Conservation (phyloP, 2,888 invertebrate genomes). For the Incurvaria masculella region DNA sequence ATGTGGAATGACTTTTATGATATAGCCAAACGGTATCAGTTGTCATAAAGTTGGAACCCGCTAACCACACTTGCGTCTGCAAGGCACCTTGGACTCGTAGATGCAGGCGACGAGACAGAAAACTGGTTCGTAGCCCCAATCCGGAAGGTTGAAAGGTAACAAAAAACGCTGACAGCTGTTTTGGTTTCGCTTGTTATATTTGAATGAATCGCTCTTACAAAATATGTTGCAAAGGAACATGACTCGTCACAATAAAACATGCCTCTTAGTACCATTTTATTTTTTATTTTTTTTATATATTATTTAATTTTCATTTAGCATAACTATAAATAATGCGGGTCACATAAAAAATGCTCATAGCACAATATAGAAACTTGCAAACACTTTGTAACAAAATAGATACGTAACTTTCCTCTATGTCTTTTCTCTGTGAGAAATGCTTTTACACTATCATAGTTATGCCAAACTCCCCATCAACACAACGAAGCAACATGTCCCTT, state of each 20-base stretch:
- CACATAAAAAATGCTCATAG: conserved; percentile 55
- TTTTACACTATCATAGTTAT: conserved; percentile 51
- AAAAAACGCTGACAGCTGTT: conserved; percentile 33
- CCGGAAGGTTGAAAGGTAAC: neutral
- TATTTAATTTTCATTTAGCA: conserved; percentile 55
- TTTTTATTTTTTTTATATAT: conserved; percentile 50
- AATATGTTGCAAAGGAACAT: conserved; percentile 60
- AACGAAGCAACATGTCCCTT: conserved; percentile 58
- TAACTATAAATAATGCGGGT: conserved; percentile 57
- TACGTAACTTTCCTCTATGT: conserved; percentile 46
- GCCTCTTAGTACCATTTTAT: conserved; percentile 57
- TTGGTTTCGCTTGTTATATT: conserved; percentile 58
- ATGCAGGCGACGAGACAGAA: too few relatives aligned
- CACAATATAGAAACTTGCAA: conserved; percentile 58
- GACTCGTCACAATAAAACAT: conserved; percentile 57
- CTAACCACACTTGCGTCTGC: too few relatives aligned
- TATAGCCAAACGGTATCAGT: too few relatives aligned
- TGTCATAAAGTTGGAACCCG: too few relatives aligned
- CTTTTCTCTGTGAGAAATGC: conserved; percentile 51
- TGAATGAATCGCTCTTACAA: conserved; percentile 59
- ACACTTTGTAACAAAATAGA: conserved; percentile 59
- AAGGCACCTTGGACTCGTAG: too few relatives aligned
- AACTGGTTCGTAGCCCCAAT: too few relatives aligned
- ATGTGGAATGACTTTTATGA: too few relatives aligned
- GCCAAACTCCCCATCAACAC: conserved; percentile 54